Evolutionary conservation across 1,140 invertebrate species (phyloP).

Genomic region (Leptinotarsa lineolata): DNA sequence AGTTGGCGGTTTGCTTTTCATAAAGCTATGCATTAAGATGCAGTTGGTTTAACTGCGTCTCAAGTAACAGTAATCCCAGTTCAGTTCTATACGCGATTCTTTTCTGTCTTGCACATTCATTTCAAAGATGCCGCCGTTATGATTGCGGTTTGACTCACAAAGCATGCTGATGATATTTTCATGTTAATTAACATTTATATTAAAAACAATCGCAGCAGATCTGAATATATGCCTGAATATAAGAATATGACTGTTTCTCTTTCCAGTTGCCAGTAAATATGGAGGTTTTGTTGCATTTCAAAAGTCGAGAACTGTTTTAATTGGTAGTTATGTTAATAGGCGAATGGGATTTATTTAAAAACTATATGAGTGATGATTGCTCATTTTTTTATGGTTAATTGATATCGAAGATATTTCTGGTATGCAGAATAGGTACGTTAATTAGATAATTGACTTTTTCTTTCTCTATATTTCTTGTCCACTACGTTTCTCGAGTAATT

Average conservation of each 20-base stretch:
- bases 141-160: conserved; percentile 24
- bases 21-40: too few species aligned
- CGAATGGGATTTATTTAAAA: background rate
- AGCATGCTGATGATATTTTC: conserved; percentile 26
- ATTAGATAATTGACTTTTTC: background rate
- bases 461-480: background rate
- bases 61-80: background rate
- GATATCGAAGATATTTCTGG: background rate
- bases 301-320: background rate
- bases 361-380: background rate
- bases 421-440: background rate
- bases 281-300: conserved; percentile 10
- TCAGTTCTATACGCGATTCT: background rate
- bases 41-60: background rate
- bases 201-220: conserved; percentile 26
- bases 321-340: background rate
- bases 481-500: too few species aligned
- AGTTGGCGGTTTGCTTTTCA: too few species aligned
- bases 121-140: conserved; percentile 27
- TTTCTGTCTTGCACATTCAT: conserved; percentile 12
- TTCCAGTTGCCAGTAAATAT: background rate
- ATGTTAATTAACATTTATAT: conserved; percentile 30
- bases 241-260: conserved; percentile 9
- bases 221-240: conserved; percentile 17
- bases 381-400: background rate